Evolutionary conservation across 2,888 invertebrate species (phyloP).

Genomic region (Minunthozetes semirufus): DNA sequence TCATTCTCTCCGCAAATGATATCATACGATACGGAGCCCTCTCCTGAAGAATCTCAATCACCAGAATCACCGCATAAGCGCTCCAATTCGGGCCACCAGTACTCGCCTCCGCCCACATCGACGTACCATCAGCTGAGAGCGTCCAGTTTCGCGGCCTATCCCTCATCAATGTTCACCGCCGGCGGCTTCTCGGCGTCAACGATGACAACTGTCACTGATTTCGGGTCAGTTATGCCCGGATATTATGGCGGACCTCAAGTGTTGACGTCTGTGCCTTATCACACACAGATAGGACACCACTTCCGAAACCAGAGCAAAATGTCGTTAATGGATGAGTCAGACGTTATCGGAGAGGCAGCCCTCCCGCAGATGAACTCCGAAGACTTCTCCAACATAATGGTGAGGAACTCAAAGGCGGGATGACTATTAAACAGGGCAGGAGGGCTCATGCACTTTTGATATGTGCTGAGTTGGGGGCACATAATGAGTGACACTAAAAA

Average conservation of each 20-base stretch:
- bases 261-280: conserved; percentile 40
- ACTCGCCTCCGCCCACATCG: conserved; percentile 32
- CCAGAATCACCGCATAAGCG: conserved; percentile 26
- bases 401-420: no score
- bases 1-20: not conserved
- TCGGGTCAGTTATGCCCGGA: conserved; percentile 36
- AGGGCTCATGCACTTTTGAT: no score
- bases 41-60: conserved; percentile 21
- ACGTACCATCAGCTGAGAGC: conserved; percentile 38
- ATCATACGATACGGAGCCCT: conserved; percentile 6
- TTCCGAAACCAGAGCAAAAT: conserved; percentile 36
- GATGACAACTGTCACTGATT: conserved; percentile 29
- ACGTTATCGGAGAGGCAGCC: conserved; percentile 36
- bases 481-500: conserved; percentile 12
- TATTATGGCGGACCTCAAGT: conserved; percentile 40
- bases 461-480: no score
- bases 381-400: conserved; percentile 41
- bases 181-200: conserved; percentile 24
- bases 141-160: conserved; percentile 31
- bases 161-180: conserved; percentile 29
- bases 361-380: conserved; percentile 40
- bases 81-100: conserved; percentile 26
- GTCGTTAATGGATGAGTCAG: conserved; percentile 35
- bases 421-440: no score
- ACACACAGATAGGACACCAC: conserved; percentile 37